Evolutionary conservation across 2,888 invertebrate genomes (phyloP), one percentile per base, ranked within the genome.

Genomic region (Hydrotaea cyrtoneurina): DNA sequence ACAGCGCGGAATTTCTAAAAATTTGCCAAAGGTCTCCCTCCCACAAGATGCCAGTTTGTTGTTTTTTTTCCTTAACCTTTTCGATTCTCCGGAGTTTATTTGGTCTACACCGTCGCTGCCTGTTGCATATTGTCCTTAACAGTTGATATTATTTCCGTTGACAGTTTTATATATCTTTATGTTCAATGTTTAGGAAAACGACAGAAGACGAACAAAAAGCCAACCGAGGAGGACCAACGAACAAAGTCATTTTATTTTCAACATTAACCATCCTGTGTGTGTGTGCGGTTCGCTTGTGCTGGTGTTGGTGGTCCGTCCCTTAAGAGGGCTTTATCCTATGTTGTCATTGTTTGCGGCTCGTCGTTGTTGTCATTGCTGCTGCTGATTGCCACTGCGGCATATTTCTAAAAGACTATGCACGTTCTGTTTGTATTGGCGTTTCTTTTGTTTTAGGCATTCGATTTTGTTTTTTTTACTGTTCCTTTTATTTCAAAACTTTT

Each of bases 351-450:
- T 78, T 78, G 80, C 64, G 80, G 39, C 78, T 76, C 31, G 78
- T 78, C 31, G 72, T 76, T 74, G 78, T 83, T 76, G 82, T 73
- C 82, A 80, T 84, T 31, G 77, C 82, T 77, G 79, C 79, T 69
- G 55, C 74, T 82, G 86, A 76, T 78, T 80, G 86, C 86, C 82
- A 84, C 86, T 80, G 86, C 86, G 86, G 86, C 82, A 81, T 86
- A 78, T 74, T 71, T 85, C 82, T 84, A 82, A 86, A 77, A 82
- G 80, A 80, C 64, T 79, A 31, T 31, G 31, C 31, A 75, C 69
- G 57, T 76, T 50, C 59, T 53, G 59, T 72, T 66, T 8, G 26
- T 73, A 15, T 55, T 62, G 57, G 17, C 43, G 26, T 26, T 73
- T 73, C 19, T 73, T 36, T 80, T 71, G 50, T 80, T 64, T 23